A percentile compares a stretch with the other conserved stretches of the same genome.
These are phyloP conservation scores for Temnothorax longispinosus DNA, from an alignment of 1,140 invertebrate genomes.

Conservation along the genomic window DNA sequence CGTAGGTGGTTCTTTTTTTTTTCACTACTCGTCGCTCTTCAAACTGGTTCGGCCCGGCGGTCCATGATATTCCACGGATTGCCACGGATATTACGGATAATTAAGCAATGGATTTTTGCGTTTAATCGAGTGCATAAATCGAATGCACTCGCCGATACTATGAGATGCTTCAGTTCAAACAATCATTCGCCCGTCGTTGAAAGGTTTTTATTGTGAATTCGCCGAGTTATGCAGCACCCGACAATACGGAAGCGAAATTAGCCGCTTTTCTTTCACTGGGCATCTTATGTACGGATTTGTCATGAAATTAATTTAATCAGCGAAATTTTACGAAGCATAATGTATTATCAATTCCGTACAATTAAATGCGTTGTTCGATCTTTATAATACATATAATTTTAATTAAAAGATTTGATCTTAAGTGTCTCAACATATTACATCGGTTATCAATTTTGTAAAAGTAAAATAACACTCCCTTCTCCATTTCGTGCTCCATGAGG, in stretches of 20 bases:
- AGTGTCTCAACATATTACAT: background rate
- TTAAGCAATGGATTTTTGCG: slow-evolving; percentile 69
- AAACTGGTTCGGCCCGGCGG: slow-evolving; percentile 57
- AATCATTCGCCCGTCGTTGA: slow-evolving; percentile 55
- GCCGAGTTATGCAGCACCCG: slow-evolving; percentile 4
- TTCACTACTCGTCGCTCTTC: slow-evolving; percentile 63
- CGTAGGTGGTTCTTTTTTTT: slow-evolving; percentile 66
- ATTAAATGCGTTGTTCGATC: background rate
- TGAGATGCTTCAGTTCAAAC: slow-evolving; percentile 57
- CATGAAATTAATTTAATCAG: background rate
- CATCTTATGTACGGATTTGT: background rate
- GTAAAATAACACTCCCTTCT: background rate
- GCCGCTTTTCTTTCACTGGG: slow-evolving; percentile 7
- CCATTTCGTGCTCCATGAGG: background rate
- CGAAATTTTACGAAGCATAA: background rate
- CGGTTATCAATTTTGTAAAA: background rate
- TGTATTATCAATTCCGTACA: background rate
- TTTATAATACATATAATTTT: background rate
- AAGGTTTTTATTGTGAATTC: slow-evolving; percentile 47
- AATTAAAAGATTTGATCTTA: background rate
- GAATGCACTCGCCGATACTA: slow-evolving; percentile 55
- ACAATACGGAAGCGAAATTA: slow-evolving; percentile 5
- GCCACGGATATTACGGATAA: slow-evolving; percentile 70
- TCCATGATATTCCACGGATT: slow-evolving; percentile 67
- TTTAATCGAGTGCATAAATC: slow-evolving; percentile 70